A percentile compares a stretch with the other conserved stretches of the same genome.
phyloP scores from a whole-genome alignment of 1,140 invertebrate species.

The Orius insidiosus region DNA sequence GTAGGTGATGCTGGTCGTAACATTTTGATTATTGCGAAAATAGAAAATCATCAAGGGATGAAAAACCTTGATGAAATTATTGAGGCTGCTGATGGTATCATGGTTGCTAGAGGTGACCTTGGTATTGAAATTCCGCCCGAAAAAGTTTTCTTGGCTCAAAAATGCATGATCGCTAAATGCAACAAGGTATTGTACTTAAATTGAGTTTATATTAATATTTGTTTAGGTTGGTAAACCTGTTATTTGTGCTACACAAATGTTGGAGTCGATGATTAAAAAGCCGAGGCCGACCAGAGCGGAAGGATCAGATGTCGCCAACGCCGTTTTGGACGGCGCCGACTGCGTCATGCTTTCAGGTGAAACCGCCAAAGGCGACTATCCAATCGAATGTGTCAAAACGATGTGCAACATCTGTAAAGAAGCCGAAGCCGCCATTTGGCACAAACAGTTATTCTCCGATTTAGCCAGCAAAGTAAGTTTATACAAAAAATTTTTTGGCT shows the following conservation, averaged over 20 bases:
- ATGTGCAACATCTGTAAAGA: slow-evolving; percentile 97
- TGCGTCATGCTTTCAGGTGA: slow-evolving; percentile 98
- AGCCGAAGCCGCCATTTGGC: slow-evolving; percentile 94
- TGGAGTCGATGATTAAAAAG: slow-evolving; percentile 97
- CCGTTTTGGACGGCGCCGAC: slow-evolving; percentile 91
- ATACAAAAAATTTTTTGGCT: slow-evolving; percentile 2
- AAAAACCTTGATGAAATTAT: slow-evolving; percentile 89
- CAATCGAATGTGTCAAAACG: slow-evolving; percentile 76
- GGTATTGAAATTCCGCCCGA: slow-evolving; percentile 97
- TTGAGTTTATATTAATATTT: slow-evolving; percentile 11
- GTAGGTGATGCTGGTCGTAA: slow-evolving; percentile 75
- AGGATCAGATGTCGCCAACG: slow-evolving; percentile 93
- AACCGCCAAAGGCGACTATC: slow-evolving; percentile 94
- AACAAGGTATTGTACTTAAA: slow-evolving; percentile 40
- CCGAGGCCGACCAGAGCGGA: slow-evolving; percentile 90
- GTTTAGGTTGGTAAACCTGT: slow-evolving; percentile 81
- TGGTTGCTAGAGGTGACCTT: slow-evolving; percentile 92
- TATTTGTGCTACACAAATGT: slow-evolving; percentile 95
- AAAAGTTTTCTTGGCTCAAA: slow-evolving; percentile 97
- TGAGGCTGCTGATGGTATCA: slow-evolving; percentile 81
- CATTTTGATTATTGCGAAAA: slow-evolving; percentile 91
- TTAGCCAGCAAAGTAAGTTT: slow-evolving; percentile 4
- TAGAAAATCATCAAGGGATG: slow-evolving; percentile 95
- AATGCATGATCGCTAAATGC: slow-evolving; percentile 87
- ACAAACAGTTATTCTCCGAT: slow-evolving; percentile 81